These are phyloP conservation scores for Balaenoptera acutorostrata DNA, from an alignment of 2,113 vertebrate genomes.

Conservation along the genomic window DNA sequence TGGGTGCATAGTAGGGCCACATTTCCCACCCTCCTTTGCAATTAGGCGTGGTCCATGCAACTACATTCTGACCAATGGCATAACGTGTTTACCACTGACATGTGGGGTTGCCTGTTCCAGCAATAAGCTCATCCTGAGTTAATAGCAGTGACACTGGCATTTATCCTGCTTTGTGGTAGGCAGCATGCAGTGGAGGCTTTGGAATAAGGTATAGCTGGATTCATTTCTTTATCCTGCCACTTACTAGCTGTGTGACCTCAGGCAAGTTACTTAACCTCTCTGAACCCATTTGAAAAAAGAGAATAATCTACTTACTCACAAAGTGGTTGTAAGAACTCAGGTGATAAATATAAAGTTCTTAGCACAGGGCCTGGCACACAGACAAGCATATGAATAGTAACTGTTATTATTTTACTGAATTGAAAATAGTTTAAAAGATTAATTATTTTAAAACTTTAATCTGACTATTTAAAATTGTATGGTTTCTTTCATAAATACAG, in stretches of 20 bases:
- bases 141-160: not conserved
- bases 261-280: not conserved
- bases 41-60: no score
- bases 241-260: not conserved
- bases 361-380: not conserved
- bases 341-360: not conserved
- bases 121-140: not conserved
- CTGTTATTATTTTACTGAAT: not conserved
- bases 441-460: constrained; percentile 13
- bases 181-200: not conserved
- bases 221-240: not conserved
- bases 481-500: not conserved
- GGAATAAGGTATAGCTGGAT: not conserved
- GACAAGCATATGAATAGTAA: not conserved
- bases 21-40: not conserved
- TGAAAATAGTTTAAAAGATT: constrained; percentile 20
- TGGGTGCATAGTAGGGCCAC: not conserved
- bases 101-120: not conserved
- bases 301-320: not conserved
- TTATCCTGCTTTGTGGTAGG: not conserved
- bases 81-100: not conserved
- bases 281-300: not conserved
- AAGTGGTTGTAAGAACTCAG: not conserved
- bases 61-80: not conserved
- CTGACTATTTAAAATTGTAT: not conserved